Conservation (phyloP, 2,888 invertebrate genomes). For the Chymomyza amoena region DNA sequence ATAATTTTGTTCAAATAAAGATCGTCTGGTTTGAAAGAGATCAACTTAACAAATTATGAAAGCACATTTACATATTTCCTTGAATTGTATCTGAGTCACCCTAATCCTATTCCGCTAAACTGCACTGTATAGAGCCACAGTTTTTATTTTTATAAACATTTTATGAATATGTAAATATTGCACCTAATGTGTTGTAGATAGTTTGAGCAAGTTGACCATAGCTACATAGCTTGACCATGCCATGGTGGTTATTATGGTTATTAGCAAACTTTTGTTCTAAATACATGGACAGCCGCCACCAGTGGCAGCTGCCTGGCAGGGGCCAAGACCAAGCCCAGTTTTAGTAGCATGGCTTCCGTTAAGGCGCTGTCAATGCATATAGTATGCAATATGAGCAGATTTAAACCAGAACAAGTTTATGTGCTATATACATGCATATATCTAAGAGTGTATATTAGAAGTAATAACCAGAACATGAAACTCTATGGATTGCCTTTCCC, state of each 20-base stretch:
- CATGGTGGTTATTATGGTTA: not conserved
- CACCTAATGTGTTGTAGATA: not conserved
- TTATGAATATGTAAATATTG: not conserved
- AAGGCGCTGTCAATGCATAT: conserved; percentile 22
- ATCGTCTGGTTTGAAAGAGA: no score
- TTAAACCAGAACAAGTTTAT: conserved; percentile 57
- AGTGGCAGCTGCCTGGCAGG: not conserved
- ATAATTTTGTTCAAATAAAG: no score
- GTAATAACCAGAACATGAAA: conserved; percentile 32
- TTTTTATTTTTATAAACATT: not conserved
- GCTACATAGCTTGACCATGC: not conserved
- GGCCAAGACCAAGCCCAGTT: not conserved
- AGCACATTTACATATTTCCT: no score
- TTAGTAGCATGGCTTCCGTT: not conserved
- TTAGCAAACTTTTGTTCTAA: not conserved
- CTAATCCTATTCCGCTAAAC: not conserved
- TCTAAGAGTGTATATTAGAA: conserved; percentile 34
- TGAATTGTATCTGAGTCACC: not conserved
- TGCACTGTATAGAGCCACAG: not conserved
- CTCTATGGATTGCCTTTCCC: conserved; percentile 55
- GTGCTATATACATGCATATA: conserved; percentile 14
- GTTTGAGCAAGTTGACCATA: not conserved
- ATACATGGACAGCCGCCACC: not conserved
- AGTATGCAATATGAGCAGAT: conserved; percentile 37
- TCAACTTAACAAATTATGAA: no score